phyloP scores from a whole-genome alignment of 2,888 invertebrate genomes.

The Habroteleia sp. region DNA sequence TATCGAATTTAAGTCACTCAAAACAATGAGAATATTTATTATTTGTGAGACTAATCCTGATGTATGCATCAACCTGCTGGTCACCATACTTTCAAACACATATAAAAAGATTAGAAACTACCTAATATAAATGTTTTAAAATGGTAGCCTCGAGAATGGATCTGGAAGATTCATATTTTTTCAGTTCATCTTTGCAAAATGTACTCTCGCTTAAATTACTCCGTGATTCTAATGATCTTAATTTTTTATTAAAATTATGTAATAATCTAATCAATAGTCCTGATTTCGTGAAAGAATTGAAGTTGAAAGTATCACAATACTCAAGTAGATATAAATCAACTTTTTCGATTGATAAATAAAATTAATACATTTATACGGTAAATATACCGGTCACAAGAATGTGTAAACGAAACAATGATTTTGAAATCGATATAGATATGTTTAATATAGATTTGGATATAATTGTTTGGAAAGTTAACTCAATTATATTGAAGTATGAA shows the following conservation, averaged over 20 bases:
- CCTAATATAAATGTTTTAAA: too few species aligned
- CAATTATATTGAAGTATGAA: neutral
- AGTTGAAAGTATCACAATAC: neutral
- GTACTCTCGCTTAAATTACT: neutral
- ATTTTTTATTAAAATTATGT: neutral
- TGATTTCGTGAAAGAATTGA: neutral
- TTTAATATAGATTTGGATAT: neutral
- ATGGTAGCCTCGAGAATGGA: too few species aligned
- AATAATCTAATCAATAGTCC: neutral
- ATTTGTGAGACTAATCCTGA: too few species aligned
- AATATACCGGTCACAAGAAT: neutral
- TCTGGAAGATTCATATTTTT: neutral
- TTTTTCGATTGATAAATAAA: neutral
- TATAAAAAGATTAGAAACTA: too few species aligned
- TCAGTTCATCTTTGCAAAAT: neutral
- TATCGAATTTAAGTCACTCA: too few species aligned
- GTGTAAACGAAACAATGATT: neutral
- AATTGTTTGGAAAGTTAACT: neutral
- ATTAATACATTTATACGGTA: neutral
- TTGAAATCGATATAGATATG: neutral
- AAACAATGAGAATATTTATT: too few species aligned
- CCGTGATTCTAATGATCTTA: neutral
- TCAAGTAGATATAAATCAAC: neutral
- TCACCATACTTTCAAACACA: too few species aligned
- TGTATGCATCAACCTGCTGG: too few species aligned